These are phyloP conservation scores for Ibidorhyncha struthersii DNA, from an alignment of 2,113 vertebrate species.

Conservation along the genomic window DNA sequence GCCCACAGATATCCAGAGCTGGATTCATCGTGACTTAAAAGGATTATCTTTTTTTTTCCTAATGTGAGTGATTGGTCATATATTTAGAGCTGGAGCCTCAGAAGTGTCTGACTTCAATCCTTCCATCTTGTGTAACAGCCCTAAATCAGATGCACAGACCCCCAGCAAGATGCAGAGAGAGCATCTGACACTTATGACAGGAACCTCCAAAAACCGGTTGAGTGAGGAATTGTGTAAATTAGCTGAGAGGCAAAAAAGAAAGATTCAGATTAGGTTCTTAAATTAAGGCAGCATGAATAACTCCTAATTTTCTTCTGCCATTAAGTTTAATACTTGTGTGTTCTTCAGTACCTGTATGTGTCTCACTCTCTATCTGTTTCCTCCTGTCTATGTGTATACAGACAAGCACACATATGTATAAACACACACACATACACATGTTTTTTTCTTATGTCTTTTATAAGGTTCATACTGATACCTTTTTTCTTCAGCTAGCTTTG, in stretches of 20 bases:
- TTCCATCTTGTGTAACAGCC: background rate
- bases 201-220: background rate
- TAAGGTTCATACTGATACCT: background rate
- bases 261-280: background rate
- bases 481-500: background rate
- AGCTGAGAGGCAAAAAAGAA: background rate
- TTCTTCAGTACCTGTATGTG: background rate
- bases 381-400: background rate
- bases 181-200: background rate
- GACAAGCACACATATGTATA: background rate
- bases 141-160: background rate
- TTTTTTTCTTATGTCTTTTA: background rate
- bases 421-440: background rate
- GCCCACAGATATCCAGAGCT: background rate
- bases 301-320: background rate
- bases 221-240: background rate
- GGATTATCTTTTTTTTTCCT: background rate
- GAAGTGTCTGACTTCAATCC: background rate
- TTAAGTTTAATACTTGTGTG: background rate
- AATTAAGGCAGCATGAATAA: background rate
- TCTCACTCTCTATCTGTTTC: background rate
- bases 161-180: background rate
- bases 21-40: background rate
- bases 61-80: background rate
- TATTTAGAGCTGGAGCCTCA: background rate